Evolutionary conservation across 2,113 vertebrate genomes (phyloP).

Genomic region (Aegithalos caudatus): DNA sequence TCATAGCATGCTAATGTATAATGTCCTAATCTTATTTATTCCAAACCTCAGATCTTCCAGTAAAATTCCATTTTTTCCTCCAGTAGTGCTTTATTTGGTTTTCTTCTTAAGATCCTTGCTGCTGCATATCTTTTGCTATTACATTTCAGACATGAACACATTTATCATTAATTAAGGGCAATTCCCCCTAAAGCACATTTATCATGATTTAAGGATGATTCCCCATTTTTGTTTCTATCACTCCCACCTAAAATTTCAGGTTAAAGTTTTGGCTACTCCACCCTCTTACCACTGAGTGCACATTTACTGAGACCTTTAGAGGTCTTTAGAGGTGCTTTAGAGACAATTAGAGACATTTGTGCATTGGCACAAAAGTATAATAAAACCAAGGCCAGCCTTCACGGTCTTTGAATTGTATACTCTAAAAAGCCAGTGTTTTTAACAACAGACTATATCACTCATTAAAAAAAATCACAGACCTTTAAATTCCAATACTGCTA

Average conservation of each 20-base stretch:
- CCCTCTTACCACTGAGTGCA: accelerated
- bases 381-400: neutral
- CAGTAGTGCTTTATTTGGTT: neutral
- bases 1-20: neutral
- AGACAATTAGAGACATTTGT: neutral
- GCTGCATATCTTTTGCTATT: neutral
- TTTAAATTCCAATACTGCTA: conserved; percentile 35
- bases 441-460: conserved; percentile 6
- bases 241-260: neutral
- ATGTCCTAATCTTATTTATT: neutral
- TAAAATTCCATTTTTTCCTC: neutral
- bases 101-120: neutral
- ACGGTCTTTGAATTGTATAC: neutral
- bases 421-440: neutral
- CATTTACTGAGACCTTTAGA: neutral
- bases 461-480: neutral
- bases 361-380: neutral
- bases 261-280: neutral
- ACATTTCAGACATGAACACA: neutral
- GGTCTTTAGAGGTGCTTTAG: neutral
- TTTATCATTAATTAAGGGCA: neutral
- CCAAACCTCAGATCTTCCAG: neutral
- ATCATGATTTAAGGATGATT: neutral
- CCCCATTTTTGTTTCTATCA: neutral
- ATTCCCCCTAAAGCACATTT: neutral